Conservation (phyloP, 2,888 invertebrate genomes). For the Himalopsyche japonica region DNA sequence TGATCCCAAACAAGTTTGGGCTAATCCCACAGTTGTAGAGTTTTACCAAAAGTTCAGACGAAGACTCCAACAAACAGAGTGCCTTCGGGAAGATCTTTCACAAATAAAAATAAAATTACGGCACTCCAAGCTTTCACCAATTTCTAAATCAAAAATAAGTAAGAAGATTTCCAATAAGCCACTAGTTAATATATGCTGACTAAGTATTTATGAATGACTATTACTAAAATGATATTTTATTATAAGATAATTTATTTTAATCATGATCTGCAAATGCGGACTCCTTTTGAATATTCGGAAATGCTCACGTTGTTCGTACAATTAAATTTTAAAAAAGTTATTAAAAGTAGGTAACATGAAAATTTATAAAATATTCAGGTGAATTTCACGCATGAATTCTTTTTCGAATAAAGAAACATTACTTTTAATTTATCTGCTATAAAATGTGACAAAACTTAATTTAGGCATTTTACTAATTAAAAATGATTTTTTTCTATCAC, state of each 20-base stretch:
- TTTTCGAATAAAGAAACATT: too few species aligned
- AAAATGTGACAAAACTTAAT: too few species aligned
- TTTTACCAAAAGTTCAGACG: constrained; percentile 77
- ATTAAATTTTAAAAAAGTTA: too few species aligned
- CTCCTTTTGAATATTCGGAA: too few species aligned
- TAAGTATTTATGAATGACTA: background rate
- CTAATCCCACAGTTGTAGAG: constrained; percentile 79
- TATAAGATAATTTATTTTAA: background rate
- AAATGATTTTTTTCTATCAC: too few species aligned
- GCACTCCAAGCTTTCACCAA: constrained; percentile 17
- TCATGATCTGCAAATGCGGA: background rate
- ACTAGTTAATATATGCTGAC: constrained; percentile 43
- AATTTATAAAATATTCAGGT: too few species aligned
- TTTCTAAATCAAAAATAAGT: constrained; percentile 47
- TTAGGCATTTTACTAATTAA: too few species aligned
- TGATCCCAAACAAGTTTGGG: constrained; percentile 84
- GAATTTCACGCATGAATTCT: too few species aligned
- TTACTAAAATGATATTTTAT: too few species aligned
- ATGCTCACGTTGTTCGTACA: too few species aligned
- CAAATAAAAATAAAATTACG: constrained; percentile 51
- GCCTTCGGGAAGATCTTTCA: constrained; percentile 61
- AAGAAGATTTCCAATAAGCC: constrained; percentile 51
- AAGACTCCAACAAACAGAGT: constrained; percentile 67
- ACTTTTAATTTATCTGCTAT: too few species aligned
- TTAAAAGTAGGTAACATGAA: too few species aligned